Evolutionary conservation across 1,140 invertebrate genomes (phyloP).

Genomic region (Brachionus plicatilis): DNA sequence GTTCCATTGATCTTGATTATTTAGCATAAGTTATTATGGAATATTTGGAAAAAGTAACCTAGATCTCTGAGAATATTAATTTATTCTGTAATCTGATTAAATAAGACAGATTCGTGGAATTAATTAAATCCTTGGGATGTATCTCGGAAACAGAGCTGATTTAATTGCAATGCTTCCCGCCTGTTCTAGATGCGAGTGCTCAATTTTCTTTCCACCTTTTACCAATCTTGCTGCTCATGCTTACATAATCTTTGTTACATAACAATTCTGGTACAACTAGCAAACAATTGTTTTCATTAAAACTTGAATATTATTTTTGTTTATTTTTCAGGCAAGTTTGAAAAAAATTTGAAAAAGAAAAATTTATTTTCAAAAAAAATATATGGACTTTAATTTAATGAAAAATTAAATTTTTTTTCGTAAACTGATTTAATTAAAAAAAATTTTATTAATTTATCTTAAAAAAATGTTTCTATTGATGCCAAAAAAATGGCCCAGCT

Average conservation of each 20-base stretch:
- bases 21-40: conserved; percentile 16
- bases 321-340: too few relatives aligned
- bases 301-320: too few relatives aligned
- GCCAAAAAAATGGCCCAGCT: too few relatives aligned
- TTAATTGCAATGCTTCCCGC: background rate
- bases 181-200: background rate
- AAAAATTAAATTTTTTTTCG: too few relatives aligned
- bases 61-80: background rate
- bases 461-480: too few relatives aligned
- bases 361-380: too few relatives aligned
- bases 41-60: background rate
- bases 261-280: background rate
- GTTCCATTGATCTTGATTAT: background rate
- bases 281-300: too few relatives aligned
- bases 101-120: background rate
- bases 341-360: too few relatives aligned
- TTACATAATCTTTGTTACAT: background rate
- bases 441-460: too few relatives aligned
- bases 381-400: too few relatives aligned
- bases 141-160: background rate
- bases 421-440: too few relatives aligned
- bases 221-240: background rate
- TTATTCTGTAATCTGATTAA: background rate
- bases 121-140: background rate
- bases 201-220: background rate